Evolutionary conservation across 2,888 invertebrate genomes (phyloP), one percentile per base, ranked within the genome.

Genomic region (Drosophila affinis): DNA sequence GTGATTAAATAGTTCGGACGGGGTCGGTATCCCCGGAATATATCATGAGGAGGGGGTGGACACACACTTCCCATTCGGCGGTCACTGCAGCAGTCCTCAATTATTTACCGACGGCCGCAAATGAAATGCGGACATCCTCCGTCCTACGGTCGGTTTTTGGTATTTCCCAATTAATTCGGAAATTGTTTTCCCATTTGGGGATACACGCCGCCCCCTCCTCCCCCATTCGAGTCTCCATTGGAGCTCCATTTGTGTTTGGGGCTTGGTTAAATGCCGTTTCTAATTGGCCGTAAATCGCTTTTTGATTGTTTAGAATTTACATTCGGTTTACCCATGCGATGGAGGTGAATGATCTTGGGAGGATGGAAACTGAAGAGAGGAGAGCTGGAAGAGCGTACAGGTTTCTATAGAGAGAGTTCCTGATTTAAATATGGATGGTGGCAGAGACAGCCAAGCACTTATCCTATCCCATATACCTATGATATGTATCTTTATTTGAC

Each of bases 91-190:
- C 49, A 47, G 18, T 14, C 46, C 48, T 65, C 60, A 71, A 75
- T 71, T 75, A 76, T 76, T 76, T 76, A 67, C 62, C 56, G 17
- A 39, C 49, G 47, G 17, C 71, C 75, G 9, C 71, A 71, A 76
- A 65, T 76, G 56, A 48, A 75, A 55, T 51, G 59, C 55, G 45
- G 12, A 61, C 57, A 39, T 54, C 44, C 57, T n/a, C 3, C 9
- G 1, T 12, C 29, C 27, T 45, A 10, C 29, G 54, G 39, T 57
- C 27, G 21, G 49, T 34, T 34, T 51, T 63, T 10, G 45, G 56
- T 10, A 47, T 59, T 73, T 45, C 10, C 49, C 65, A 64, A 59
- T 72, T 53, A 39, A 71, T 57, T 72, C 21, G 18, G 29, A 44
- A 56, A 63, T 72, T 21, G 44, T 57, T 57, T 72, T 72, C 27